Evolutionary conservation across 1,140 invertebrate genomes (phyloP).

Genomic region (Mya arenaria): DNA sequence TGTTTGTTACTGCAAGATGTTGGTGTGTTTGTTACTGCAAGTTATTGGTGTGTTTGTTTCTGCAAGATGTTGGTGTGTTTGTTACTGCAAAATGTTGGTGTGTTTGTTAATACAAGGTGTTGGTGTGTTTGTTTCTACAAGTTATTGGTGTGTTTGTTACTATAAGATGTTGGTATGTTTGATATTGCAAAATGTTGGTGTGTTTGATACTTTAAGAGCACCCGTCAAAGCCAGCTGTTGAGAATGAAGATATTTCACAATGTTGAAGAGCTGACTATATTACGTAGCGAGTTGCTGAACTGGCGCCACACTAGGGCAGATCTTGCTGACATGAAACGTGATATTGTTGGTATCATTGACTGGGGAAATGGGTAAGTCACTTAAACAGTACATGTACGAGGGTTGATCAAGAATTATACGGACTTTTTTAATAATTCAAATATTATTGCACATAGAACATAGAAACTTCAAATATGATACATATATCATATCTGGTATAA

Average conservation of each 20-base stretch:
- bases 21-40: too few relatives aligned
- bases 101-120: too few relatives aligned
- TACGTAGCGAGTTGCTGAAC: conserved; percentile 90
- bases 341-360: conserved; percentile 95
- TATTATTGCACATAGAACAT: too few relatives aligned
- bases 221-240: conserved; percentile 84
- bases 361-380: conserved; percentile 92
- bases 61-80: background rate
- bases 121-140: background rate
- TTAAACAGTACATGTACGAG: too few relatives aligned
- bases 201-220: background rate
- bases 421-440: too few relatives aligned
- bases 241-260: conserved; percentile 91
- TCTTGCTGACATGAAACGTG: conserved; percentile 90
- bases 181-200: background rate
- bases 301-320: conserved; percentile 95
- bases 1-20: too few relatives aligned
- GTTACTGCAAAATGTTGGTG: background rate
- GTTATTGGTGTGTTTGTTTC: too few relatives aligned
- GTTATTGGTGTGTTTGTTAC: background rate
- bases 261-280: conserved; percentile 93
- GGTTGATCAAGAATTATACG: too few relatives aligned
- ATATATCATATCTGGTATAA: too few relatives aligned
- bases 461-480: too few relatives aligned
- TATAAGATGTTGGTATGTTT: background rate